These are phyloP conservation scores for Pristionchus exspectatus DNA, from an alignment of 2,888 invertebrate genomes.

Conservation along the genomic window DNA sequence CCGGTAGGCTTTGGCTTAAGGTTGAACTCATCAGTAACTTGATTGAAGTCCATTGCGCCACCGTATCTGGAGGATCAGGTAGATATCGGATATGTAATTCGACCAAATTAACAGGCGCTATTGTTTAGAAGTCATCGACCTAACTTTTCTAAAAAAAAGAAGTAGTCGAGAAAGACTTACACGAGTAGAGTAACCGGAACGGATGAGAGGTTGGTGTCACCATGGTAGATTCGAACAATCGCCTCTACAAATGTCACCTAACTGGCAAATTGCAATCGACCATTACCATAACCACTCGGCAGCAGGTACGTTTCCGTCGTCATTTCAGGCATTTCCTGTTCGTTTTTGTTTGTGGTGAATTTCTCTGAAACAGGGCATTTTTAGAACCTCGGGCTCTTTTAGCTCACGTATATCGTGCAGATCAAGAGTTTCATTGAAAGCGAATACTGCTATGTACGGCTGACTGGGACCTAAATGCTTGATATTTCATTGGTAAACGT, in stretches of 20 bases:
- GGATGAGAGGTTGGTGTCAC: background rate
- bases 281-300: background rate
- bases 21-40: background rate
- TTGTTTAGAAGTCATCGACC: background rate
- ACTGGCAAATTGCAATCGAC: background rate
- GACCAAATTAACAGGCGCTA: background rate
- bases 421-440: background rate
- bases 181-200: slow-evolving; percentile 11
- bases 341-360: background rate
- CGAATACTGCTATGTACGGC: background rate
- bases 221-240: slow-evolving; percentile 10
- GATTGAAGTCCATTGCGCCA: background rate
- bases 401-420: background rate
- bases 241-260: background rate
- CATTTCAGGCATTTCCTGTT: background rate
- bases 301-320: background rate
- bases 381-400: background rate
- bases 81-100: background rate
- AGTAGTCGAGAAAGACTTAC: background rate
- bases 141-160: background rate
- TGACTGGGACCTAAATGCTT: background rate
- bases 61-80: slow-evolving; percentile 1
- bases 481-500: background rate
- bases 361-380: background rate
- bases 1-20: slow-evolving; percentile 57